Percentiles rank a stretch among this genome's conserved stretches.
Conservation (phyloP, 1,140 invertebrate genomes). For the Bombus breviceps region DNA sequence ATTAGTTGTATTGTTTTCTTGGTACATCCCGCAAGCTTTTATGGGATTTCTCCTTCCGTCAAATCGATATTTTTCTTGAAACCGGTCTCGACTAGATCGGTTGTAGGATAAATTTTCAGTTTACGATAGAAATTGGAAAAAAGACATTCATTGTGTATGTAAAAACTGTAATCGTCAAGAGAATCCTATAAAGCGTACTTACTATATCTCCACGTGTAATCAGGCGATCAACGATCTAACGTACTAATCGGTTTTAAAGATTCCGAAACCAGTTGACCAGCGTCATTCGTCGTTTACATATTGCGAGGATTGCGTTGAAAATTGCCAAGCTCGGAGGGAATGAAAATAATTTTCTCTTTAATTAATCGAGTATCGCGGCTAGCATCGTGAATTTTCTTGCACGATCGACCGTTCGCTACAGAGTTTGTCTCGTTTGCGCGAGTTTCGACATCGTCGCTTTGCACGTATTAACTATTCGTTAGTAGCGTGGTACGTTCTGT, state of each 20-base stretch:
- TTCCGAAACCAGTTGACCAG: background rate
- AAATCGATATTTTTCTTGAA: too few species aligned
- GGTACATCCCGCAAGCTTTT: background rate
- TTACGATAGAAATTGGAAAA: too few species aligned
- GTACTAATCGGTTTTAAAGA: too few species aligned
- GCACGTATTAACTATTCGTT: constrained; percentile 71
- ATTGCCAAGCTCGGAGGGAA: background rate
- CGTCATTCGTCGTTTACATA: too few species aligned
- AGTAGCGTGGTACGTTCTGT: constrained; percentile 54
- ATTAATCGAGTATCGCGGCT: constrained; percentile 34
- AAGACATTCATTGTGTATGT: too few species aligned
- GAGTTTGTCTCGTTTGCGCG: constrained; percentile 56
- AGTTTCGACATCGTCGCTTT: constrained; percentile 63
- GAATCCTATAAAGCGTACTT: too few species aligned
- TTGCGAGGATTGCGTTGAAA: background rate
- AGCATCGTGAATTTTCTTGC: constrained; percentile 53
- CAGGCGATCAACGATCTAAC: too few species aligned
- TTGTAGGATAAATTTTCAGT: too few species aligned
- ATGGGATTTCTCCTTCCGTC: too few species aligned
- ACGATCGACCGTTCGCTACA: constrained; percentile 54
- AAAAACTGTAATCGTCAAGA: too few species aligned
- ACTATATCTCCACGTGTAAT: too few species aligned
- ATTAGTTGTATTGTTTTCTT: constrained; percentile 4
- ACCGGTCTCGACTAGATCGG: too few species aligned
- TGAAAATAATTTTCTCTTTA: constrained; percentile 32